These are phyloP conservation scores for Equus quagga DNA, from an alignment of 2,113 vertebrate genomes.

Conservation along the genomic window DNA sequence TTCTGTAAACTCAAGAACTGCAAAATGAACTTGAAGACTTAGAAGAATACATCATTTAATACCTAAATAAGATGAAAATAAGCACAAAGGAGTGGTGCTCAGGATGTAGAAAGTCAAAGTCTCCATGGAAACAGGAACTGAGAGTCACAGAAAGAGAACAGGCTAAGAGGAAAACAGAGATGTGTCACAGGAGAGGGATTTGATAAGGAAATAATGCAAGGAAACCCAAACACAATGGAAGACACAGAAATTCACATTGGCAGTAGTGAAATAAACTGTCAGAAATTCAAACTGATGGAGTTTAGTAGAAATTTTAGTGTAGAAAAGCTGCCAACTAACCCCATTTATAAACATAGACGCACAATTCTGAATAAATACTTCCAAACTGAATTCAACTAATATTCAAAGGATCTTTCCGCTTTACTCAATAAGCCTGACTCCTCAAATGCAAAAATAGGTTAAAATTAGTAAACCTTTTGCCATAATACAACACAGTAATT, in stretches of 20 bases:
- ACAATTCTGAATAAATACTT: background rate
- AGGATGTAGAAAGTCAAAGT: background rate
- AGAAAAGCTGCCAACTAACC: background rate
- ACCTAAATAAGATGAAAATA: background rate
- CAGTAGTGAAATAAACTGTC: background rate
- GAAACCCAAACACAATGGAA: background rate
- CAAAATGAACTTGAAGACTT: background rate
- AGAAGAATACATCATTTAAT: background rate
- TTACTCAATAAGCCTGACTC: background rate
- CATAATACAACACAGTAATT: background rate
- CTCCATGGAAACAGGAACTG: background rate
- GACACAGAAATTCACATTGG: background rate
- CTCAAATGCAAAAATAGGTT: background rate
- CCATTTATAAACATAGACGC: background rate
- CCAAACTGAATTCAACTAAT: background rate
- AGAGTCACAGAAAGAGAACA: background rate
- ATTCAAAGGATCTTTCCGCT: background rate
- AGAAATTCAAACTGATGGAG: background rate
- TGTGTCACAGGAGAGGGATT: background rate
- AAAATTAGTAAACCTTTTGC: conserved; percentile 7
- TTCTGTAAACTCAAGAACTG: background rate
- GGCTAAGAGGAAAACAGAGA: background rate
- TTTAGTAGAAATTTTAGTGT: background rate
- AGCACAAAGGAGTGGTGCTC: background rate
- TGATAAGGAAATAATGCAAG: background rate